Base-by-base conservation (phyloP, 2,797 vertebrate genomes). In the Novumbra hubbsi region DNA sequence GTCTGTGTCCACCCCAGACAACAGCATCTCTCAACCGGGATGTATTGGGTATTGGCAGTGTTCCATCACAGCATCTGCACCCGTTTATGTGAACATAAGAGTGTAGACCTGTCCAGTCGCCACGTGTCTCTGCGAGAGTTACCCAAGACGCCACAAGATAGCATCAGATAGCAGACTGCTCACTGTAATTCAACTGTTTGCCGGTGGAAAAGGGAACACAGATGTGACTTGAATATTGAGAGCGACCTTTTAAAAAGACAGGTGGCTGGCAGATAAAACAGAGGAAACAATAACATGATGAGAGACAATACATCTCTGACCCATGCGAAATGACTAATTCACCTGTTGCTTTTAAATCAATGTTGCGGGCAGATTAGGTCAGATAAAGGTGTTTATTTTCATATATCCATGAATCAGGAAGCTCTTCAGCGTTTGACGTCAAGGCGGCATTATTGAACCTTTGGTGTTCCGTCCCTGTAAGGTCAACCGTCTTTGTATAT, bases 41-140 rank as follows among this genome's bases (percentile, higher is more conserved):
- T 86, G 88, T 91, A 78, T 85, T 89, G 90, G 83, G 88, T 90
- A 84, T 85, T 80, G 83, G 83, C 81, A 87, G 85, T 90, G 89
- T 90, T 90, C 88, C 91, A 74, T 84, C 78, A 84, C 88, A 87
- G 83, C 81, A 74, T 75, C 55, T 60, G 55, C 55, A 80, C 80
- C 78, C 74, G 85, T 88, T 89, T 86, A 78, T 87, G 83, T 86
- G 80, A 73, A 85, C 34, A 80, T 74, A 81, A 82, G 30, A 60
- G 55, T 8, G 55, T 11, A 77, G 76, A 70, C 52, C 70, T 84
- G 68, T 72, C 75, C 70, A 60, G 63, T 81, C 76, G 21, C 55
- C 55, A 55, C 27, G 60, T 73, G 72, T 11, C 49, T 16, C 73
- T 70, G 16, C 65, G 19, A 48, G 71, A 55, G 60, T 77, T 30